These are phyloP conservation scores for Podabrus alpinus DNA, from an alignment of 2,888 invertebrate species.

Conservation along the genomic window DNA sequence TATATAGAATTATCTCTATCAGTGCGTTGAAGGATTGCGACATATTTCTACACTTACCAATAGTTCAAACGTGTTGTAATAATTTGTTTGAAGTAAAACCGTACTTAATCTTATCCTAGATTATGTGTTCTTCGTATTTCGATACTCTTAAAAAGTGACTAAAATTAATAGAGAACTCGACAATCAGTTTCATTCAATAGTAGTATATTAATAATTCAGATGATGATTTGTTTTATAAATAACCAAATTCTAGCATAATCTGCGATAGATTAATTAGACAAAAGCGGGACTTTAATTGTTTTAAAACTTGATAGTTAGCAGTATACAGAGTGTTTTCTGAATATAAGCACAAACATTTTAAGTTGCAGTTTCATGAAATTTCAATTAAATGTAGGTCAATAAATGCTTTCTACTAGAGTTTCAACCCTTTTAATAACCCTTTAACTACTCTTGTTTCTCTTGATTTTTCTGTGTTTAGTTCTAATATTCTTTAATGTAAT, in stretches of 20 bases:
- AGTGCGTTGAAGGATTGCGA: conserved; percentile 31
- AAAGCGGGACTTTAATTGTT: not conserved
- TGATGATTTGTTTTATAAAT: not conserved
- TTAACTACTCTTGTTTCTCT: no score
- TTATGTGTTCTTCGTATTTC: conserved; percentile 10
- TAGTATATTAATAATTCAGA: not conserved
- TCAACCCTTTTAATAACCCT: no score
- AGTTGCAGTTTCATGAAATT: not conserved
- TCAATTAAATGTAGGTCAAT: no score
- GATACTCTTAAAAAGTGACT: conserved; percentile 6
- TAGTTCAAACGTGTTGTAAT: conserved; percentile 24
- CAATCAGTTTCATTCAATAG: not conserved
- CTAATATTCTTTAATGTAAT: no score
- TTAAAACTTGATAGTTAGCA: no score
- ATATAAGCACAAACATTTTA: not conserved
- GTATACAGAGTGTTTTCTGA: not conserved
- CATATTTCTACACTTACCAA: conserved; percentile 35
- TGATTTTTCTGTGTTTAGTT: no score
- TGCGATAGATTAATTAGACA: not conserved
- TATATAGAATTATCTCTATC: conserved; percentile 37
- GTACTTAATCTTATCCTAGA: conserved; percentile 19
- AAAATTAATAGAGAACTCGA: not conserved
- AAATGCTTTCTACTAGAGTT: no score
- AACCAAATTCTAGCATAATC: not conserved
- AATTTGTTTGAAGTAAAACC: conserved; percentile 16